Evolutionary conservation across 2,113 vertebrate species (phyloP), one percentile per base, ranked within the genome.

Genomic region (Hucho hucho): DNA sequence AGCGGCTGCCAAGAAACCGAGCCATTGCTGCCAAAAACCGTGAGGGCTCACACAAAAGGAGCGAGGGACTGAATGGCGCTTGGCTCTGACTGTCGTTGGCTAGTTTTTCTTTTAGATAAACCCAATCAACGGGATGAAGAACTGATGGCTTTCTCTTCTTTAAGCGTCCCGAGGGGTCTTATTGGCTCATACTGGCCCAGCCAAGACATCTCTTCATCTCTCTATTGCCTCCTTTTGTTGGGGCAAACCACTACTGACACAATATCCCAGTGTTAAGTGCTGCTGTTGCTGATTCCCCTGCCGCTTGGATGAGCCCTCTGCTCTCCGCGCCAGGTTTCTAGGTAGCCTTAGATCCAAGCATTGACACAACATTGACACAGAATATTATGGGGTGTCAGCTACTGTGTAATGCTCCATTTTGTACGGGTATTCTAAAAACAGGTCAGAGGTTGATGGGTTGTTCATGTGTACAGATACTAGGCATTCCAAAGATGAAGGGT

Each of bases 11-110:
- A 90, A 86, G 79, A 87, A 89, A 80, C 66, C 37, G 64, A 0
- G 77, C 22, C 7, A 18, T 66, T 0, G 73, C 67, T 16, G 85
- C 88, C 87, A 90, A 89, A 83, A 86, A 81, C 78, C 84, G 26
- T 69, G 32, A n/a, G 74, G 75, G 68, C 64, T 69, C 56, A 0
- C 56, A 68, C 82, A 86, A 84, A 81, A 81, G 80, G 76, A 69
- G 68, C 47, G 6, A n/a, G 46, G 75, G 37, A 26, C 78, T 78
- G 82, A 88, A 79, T 84, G 79, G 74, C 72, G 56, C 69, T 83
- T 78, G 77, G 71, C 87, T 88, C 70, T 29, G 4, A 64, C 64
- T 77, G 72, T 66, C 56, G 29, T 74, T 28, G 63, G 72, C 74
- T 83, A 22, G 22, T 72, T 72, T 63, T 72, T 69, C 74, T 88